Base-by-base conservation (phyloP, 1,140 invertebrate genomes). In the Hesperophylax magnus region DNA sequence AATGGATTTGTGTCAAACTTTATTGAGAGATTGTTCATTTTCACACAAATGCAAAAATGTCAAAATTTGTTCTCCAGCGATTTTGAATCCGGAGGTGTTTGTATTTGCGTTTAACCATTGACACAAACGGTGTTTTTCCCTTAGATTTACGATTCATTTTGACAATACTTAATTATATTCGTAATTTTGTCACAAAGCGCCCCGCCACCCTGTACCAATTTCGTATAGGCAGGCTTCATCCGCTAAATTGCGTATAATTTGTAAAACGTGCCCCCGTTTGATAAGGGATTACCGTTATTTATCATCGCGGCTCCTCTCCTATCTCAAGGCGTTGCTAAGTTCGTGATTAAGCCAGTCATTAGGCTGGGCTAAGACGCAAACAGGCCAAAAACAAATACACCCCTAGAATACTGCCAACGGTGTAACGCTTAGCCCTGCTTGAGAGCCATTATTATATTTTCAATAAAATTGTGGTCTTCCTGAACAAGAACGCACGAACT, bases 261-360 rank as follows among this genome's bases (percentile, higher is more conserved):
- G 65, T 74, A 20, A 78, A 77, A 72, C 80, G 80, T 77, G 80
- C 17, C 18, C 60, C 20, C 39, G 20, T 72, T 63, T 69, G 56
- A 78, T 81, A 81, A 81, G 14, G 75, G 78, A 81, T 81, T 78
- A 58, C 67, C 15, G 76, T 74, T 81, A 81, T 81, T 78, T 81
- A 81, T 81, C 75, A 81, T 81, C 78, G 72, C 67, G 76, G 74
- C 69, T 77, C 74, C 72, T 78, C 54, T 56, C 80, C 78, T 78
- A 78, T 81, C 80, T 81, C 56, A 53, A 61, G 60, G 65, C 63
- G 77, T 72, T 67, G 80, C 76, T 78, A 78, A 81, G 74, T 81
- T 81, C 76, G 56, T 65, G 80, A 81, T 81, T 81, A 81, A 78
- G 53, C 65, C 76, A 72, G 63, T 78, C 80, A 69, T 81, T 81